Base-by-base conservation (phyloP, 2,113 vertebrate genomes). In the rabbit (Oryctolagus cuniculus) region DNA sequence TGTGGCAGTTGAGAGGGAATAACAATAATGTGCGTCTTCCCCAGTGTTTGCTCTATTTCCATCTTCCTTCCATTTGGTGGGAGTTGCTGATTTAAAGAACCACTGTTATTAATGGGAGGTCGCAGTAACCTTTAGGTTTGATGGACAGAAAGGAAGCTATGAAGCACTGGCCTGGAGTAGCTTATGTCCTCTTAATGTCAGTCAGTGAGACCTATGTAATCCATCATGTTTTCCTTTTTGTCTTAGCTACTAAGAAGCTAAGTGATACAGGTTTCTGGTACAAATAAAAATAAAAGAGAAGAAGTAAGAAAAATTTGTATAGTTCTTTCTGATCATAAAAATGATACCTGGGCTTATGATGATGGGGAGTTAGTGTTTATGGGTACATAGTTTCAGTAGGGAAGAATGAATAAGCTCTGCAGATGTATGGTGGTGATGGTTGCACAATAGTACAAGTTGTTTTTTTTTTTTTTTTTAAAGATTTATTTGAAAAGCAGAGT, bases 311-410 rank as follows among this genome's bases (percentile, higher is more conserved):
- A 77, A 70, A 2, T 80, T 74, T 64, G 31, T 49, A 6, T 77
- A 77, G 38, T 29, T 93, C 79, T 73, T 90, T 53, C 38, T 83
- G 38, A 66, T 95, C 78, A 55, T 87, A 31, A 72, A 91, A 61
- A 83, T 82, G 24, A 10, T 88, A 17, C 15, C 49, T 21, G 7
- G 64, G 34, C 75, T 44, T 19, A 0, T 15, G 15, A 29, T 74
- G 34, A 49, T 34, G 44, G 17, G 44, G 19, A 72, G 10, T 83
- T 88, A 55, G 24, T 64, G 82, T 91, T 78, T 66, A 83, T 72
- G 72, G 25, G 11, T 82, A 77, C n/a, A 55, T 49, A 49, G 51
- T 83, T 77, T 91, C 15, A 38, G 31, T 87, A 38, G 51, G 29
- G 51, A 93, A 80, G 36, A 58, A n/a, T n/a, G 49, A 93, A 66